Conservation (phyloP, 2,888 invertebrate species). For the Neocrepidodera transversa region DNA sequence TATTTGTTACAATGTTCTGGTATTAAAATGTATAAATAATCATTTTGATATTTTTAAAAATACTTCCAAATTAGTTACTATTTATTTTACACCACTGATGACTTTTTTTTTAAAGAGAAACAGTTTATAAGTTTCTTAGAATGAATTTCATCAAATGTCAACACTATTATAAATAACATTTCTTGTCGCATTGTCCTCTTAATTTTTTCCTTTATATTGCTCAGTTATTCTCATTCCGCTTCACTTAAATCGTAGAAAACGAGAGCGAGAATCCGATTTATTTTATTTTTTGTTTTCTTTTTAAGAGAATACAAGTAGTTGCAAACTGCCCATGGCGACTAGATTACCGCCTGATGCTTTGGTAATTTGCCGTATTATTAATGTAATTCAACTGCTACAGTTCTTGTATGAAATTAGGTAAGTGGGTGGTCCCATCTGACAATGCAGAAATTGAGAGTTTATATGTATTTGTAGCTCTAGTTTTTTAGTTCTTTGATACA, state of each 20-base stretch:
- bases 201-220: background rate
- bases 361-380: constrained; percentile 49
- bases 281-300: constrained; percentile 29
- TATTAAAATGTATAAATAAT: no score
- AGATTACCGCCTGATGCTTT: constrained; percentile 43
- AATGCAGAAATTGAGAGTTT: background rate
- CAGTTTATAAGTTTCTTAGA: no score
- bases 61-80: no score
- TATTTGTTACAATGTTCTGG: no score
- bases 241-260: constrained; percentile 17
- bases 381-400: constrained; percentile 48
- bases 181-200: background rate
- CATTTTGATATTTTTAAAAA: no score
- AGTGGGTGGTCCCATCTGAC: constrained; percentile 14
- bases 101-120: no score
- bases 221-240: background rate
- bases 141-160: background rate
- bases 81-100: no score
- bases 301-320: constrained; percentile 38
- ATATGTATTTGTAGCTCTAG: background rate
- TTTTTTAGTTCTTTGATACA: no score
- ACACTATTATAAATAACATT: background rate
- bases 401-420: constrained; percentile 2
- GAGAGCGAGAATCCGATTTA: constrained; percentile 24
- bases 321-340: constrained; percentile 42